Evolutionary conservation across 2,113 vertebrate species (phyloP).

Genomic region (Trematocara unimaculatum): DNA sequence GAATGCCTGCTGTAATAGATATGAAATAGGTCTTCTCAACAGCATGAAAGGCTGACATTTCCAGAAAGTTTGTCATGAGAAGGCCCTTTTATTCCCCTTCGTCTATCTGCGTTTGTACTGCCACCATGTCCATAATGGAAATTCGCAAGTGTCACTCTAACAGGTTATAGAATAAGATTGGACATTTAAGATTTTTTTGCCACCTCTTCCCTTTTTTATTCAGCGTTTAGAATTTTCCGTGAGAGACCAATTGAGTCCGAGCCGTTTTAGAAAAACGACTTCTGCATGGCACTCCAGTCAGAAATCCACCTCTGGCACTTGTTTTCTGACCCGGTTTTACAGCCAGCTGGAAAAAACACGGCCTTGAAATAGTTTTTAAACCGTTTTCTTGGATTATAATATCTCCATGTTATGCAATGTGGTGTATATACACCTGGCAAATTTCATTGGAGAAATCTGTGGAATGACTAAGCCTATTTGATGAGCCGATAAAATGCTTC

Average conservation of each 20-base stretch:
- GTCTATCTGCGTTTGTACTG: conserved; percentile 77
- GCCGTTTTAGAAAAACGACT: conserved; percentile 36
- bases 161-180: conserved; percentile 68
- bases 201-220: conserved; percentile 33
- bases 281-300: conserved; percentile 48
- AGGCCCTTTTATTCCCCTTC: conserved; percentile 74
- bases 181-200: conserved; percentile 57
- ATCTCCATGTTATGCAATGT: not conserved
- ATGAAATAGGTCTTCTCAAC: conserved; percentile 81
- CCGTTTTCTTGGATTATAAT: not conserved
- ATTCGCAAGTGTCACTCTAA: conserved; percentile 77
- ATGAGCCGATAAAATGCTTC: not conserved
- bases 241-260: conserved; percentile 61
- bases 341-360: not conserved
- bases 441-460: not conserved
- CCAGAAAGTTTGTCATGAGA: conserved; percentile 78
- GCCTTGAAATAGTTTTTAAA: not conserved
- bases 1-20: conserved; percentile 83
- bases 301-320: conserved; percentile 41
- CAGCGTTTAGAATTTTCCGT: conserved; percentile 56
- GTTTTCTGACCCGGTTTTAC: conserved; percentile 28
- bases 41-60: conserved; percentile 82
- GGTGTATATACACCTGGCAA: not conserved
- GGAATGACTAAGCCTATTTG: not conserved
- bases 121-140: conserved; percentile 75